phyloP scores from a whole-genome alignment of 2,797 vertebrate genomes.

The Pithecia hirsuta region DNA sequence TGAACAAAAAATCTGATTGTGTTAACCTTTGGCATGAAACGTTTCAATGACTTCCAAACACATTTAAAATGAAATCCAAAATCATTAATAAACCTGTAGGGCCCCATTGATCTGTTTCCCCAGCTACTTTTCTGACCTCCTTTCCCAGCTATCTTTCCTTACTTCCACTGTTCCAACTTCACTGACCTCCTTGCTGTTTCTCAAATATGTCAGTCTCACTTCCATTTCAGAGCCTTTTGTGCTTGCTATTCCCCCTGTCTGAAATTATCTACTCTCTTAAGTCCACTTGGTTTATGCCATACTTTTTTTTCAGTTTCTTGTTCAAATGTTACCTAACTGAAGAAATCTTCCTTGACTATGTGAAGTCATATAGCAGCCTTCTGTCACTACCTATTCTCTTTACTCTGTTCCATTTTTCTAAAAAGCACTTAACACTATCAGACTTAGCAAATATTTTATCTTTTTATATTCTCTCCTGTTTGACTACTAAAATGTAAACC shows the following conservation, averaged over 20 bases:
- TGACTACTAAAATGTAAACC: background rate
- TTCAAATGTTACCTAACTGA: background rate
- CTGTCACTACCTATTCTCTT: background rate
- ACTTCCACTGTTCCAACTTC: background rate
- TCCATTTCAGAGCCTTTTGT: background rate
- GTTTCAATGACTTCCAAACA: background rate
- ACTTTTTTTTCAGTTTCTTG: background rate
- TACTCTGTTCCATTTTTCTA: background rate
- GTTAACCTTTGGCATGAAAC: background rate
- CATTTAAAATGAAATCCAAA: background rate
- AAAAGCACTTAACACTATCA: background rate
- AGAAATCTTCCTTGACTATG: background rate
- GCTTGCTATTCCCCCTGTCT: background rate
- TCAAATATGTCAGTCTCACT: background rate
- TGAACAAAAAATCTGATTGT: background rate
- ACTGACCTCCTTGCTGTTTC: background rate
- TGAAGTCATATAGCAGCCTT: background rate
- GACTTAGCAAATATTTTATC: background rate
- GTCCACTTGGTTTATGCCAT: background rate
- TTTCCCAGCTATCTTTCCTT: background rate
- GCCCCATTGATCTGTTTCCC: too few relatives aligned
- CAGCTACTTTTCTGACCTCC: background rate
- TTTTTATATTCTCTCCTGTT: background rate
- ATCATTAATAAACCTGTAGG: background rate
- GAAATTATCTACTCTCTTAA: background rate